Conservation (phyloP, 2,888 invertebrate species). For the Panzeria rudis region DNA sequence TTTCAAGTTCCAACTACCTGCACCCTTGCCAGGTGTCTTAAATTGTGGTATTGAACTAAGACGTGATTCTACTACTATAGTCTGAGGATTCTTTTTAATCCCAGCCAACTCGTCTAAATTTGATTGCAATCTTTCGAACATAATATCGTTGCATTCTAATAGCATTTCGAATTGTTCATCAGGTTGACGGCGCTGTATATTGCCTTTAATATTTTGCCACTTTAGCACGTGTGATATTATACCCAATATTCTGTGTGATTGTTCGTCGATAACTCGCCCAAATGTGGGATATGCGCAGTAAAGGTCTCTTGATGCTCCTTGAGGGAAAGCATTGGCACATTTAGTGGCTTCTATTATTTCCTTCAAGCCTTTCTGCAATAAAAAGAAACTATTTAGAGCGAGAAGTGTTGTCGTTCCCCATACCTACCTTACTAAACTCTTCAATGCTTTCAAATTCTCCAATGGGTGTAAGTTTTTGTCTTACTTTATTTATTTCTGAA, state of each 20-base stretch:
- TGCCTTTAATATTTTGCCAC: constrained; percentile 85
- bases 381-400: neutral
- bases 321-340: constrained; percentile 89
- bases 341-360: constrained; percentile 88
- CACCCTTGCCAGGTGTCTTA: constrained; percentile 71
- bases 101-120: constrained; percentile 89
- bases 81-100: constrained; percentile 85
- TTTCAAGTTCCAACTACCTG: constrained; percentile 86
- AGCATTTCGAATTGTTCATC: constrained; percentile 91
- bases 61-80: constrained; percentile 84
- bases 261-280: constrained; percentile 86
- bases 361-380: constrained; percentile 85
- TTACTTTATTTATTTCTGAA: constrained; percentile 16
- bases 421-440: constrained; percentile 79
- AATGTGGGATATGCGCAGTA: constrained; percentile 92
- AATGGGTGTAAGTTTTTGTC: constrained; percentile 57
- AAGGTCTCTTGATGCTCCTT: constrained; percentile 88
- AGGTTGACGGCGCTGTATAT: constrained; percentile 85
- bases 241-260: constrained; percentile 87
- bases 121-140: constrained; percentile 91
- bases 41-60: constrained; percentile 71
- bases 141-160: constrained; percentile 91
- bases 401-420: neutral
- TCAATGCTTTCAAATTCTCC: constrained; percentile 74
- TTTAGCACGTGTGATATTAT: constrained; percentile 86